phyloP scores from a whole-genome alignment of 2,888 invertebrate genomes.

The Scaptomyza tumidula region DNA sequence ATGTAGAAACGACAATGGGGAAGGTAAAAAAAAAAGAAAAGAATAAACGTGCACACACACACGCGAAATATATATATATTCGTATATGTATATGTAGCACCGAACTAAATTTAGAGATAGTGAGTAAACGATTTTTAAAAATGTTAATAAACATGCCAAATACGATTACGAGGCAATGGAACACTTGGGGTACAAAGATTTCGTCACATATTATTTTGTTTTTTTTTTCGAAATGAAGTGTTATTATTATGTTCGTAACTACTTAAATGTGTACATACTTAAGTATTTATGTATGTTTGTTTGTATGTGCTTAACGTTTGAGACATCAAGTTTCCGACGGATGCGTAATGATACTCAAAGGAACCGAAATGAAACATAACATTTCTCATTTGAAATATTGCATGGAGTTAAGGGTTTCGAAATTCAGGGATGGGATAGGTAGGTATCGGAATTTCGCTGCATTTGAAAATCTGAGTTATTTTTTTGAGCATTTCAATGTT shows the following conservation, averaged over 20 bases:
- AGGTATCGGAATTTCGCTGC: constrained; percentile 24
- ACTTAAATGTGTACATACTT: constrained; percentile 4
- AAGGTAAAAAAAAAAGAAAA: constrained; percentile 63
- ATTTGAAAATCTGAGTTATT: constrained; percentile 62
- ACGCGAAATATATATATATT: constrained; percentile 19
- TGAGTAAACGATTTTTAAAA: constrained; percentile 80
- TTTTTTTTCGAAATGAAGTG: constrained; percentile 25
- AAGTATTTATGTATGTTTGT: neutral
- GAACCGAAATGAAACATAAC: constrained; percentile 39
- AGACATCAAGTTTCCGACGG: constrained; percentile 12
- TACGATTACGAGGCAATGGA: constrained; percentile 50
- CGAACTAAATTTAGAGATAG: constrained; percentile 72
- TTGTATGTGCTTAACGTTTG: constrained; percentile 2
- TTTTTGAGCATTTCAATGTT: constrained; percentile 53
- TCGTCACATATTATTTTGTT: constrained; percentile 28
- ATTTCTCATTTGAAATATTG: constrained; percentile 19
- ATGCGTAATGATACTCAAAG: constrained; percentile 46
- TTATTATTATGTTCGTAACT: constrained; percentile 17
- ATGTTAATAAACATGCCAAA: constrained; percentile 71
- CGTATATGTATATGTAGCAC: constrained; percentile 18
- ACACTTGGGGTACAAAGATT: constrained; percentile 49
- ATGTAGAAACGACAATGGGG: constrained; percentile 59
- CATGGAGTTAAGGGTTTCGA: neutral
- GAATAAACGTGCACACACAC: constrained; percentile 37
- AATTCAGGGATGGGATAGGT: constrained; percentile 15